Conservation (phyloP, 2,797 vertebrate genomes). For the Gallirallus australis region DNA sequence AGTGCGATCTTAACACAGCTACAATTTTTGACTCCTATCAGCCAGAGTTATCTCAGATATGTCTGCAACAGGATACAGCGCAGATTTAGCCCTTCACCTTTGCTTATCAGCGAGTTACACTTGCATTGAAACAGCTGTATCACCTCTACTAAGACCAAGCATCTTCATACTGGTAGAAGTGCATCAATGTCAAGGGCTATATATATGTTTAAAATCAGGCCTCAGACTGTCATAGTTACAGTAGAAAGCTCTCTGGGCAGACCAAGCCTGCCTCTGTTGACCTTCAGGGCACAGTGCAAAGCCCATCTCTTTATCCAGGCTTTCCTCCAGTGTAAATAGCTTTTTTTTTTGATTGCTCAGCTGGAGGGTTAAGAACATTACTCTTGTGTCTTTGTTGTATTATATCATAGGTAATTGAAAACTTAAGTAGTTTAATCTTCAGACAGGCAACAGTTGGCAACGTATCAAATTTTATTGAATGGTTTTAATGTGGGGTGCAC, state of each 20-base stretch:
- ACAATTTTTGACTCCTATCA: background rate
- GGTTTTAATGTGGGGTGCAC: conserved; percentile 39
- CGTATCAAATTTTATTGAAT: conserved; percentile 53
- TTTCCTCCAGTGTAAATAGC: background rate
- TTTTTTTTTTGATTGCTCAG: background rate
- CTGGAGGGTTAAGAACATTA: conserved; percentile 15
- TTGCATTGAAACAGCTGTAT: background rate
- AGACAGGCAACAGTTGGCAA: conserved; percentile 39
- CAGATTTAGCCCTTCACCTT: background rate
- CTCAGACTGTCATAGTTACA: background rate
- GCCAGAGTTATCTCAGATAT: background rate
- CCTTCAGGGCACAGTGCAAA: background rate
- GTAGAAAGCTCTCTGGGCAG: background rate
- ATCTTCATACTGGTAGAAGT: background rate
- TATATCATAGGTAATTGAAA: conserved; percentile 62
- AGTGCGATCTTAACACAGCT: background rate
- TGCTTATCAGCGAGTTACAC: background rate
- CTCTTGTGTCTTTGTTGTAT: conserved; percentile 16
- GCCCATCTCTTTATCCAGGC: background rate
- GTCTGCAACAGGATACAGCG: background rate
- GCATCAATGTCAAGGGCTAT: background rate
- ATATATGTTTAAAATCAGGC: background rate
- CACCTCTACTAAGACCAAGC: background rate
- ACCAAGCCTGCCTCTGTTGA: background rate
- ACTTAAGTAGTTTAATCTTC: conserved; percentile 59